These are phyloP conservation scores for Diadema setosum DNA, from an alignment of 35 echinoderm and acorn worm species.

Conservation along the genomic window DNA sequence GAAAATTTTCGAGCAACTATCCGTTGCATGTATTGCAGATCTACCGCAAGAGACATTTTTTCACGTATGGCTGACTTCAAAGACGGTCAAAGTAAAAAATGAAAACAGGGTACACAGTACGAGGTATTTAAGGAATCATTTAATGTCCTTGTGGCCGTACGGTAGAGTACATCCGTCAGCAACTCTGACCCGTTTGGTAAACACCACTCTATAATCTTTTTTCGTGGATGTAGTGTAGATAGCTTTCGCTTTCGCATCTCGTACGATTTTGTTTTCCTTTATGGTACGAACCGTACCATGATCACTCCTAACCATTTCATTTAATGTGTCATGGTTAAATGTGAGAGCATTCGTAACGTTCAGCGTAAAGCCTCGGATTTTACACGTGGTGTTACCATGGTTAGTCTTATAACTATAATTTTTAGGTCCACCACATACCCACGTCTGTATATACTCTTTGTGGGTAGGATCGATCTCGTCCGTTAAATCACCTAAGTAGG, in stretches of 20 bases:
- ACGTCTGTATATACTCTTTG: conserved; percentile 32
- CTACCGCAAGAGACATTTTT: no score
- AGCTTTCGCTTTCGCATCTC: conserved; percentile 47
- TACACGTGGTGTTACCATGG: conserved; percentile 34
- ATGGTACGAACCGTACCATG: not conserved
- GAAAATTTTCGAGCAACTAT: no score
- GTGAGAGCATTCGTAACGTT: conserved; percentile 35
- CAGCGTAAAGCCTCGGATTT: conserved; percentile 62
- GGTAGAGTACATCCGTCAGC: conserved; percentile 56
- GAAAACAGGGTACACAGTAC: no score
- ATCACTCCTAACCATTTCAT: conserved; percentile 23
- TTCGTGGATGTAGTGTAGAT: conserved; percentile 16
- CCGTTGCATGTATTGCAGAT: no score
- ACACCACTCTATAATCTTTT: conserved; percentile 83
- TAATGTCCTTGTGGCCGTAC: conserved; percentile 33
- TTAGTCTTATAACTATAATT: conserved; percentile 64
- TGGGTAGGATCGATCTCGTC: conserved; percentile 8
- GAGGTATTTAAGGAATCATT: no score
- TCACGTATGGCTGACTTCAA: no score
- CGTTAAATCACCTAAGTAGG: conserved; percentile 33
- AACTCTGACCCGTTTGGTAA: conserved; percentile 42
- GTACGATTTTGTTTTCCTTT: conserved; percentile 39
- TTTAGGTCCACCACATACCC: conserved; percentile 42
- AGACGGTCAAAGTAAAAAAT: no score
- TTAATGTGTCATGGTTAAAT: conserved; percentile 47